A percentile compares a stretch with the other conserved stretches of the same genome.
phyloP scores from a whole-genome alignment of 2,113 vertebrate genomes.

The Rhabdomys dilectus region DNA sequence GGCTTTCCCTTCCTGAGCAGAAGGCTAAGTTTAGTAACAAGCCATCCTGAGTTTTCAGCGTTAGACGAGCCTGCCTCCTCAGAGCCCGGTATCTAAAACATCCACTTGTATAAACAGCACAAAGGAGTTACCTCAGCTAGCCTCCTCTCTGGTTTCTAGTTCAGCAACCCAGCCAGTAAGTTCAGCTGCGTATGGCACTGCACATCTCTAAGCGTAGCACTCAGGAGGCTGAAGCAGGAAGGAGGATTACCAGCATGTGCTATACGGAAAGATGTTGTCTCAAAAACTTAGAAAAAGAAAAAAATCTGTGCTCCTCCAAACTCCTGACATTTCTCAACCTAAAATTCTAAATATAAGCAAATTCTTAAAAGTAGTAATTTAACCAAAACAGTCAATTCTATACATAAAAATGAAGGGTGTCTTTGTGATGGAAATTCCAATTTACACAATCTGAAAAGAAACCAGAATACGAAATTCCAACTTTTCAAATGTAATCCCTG shows the following conservation, averaged over 20 bases:
- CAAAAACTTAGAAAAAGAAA: neutral
- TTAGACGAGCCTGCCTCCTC: neutral
- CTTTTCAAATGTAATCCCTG: neutral
- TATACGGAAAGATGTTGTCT: neutral
- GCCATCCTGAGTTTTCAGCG: slow-evolving; percentile 35
- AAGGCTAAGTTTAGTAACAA: slow-evolving; percentile 62
- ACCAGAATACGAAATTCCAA: neutral
- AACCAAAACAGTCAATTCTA: neutral
- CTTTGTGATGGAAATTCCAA: slow-evolving; percentile 19
- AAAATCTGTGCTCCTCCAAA: neutral
- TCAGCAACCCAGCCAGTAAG: slow-evolving; percentile 43
- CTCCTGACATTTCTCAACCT: slow-evolving; percentile 46
- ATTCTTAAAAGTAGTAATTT: neutral
- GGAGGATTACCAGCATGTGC: neutral
- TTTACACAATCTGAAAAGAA: neutral
- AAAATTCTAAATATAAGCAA: slow-evolving; percentile 16
- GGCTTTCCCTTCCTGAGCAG: slow-evolving; percentile 45
- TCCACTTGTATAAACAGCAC: slow-evolving; percentile 65
- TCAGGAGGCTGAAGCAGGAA: neutral
- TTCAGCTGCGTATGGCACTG: neutral
- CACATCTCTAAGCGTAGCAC: neutral
- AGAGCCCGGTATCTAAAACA: slow-evolving; percentile 63
- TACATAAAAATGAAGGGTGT: slow-evolving; percentile 16
- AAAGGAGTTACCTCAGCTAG: neutral
- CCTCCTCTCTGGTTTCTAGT: neutral